phyloP scores from a whole-genome alignment of 2,888 invertebrate genomes.

The Orthosia cruda region DNA sequence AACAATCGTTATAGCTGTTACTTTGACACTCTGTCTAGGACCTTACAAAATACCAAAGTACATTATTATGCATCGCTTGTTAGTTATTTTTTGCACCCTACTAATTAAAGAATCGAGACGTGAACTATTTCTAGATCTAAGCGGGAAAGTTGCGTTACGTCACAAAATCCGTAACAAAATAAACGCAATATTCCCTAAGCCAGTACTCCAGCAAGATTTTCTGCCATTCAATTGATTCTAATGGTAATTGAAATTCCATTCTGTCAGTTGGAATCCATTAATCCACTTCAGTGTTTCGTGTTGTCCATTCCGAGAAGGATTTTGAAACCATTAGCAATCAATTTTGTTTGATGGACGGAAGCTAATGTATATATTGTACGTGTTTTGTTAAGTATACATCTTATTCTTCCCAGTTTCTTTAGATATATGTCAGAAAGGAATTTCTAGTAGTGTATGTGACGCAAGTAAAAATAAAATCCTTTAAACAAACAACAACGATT shows the following conservation, averaged over 20 bases:
- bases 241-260: conserved; percentile 65
- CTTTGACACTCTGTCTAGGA: no score
- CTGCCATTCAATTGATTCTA: conserved; percentile 43
- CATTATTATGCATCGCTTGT: no score
- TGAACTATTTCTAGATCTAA: not conserved
- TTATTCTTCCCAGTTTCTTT: not conserved
- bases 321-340: conserved; percentile 55
- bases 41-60: no score
- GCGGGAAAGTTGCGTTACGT: not conserved
- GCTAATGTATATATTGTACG: conserved; percentile 22
- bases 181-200: not conserved
- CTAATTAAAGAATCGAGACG: not conserved
- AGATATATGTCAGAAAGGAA: not conserved
- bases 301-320: conserved; percentile 59
- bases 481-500: no score
- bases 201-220: conserved; percentile 36
- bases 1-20: no score
- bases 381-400: not conserved
- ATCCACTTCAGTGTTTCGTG: conserved; percentile 61
- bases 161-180: conserved; percentile 8
- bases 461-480: not conserved
- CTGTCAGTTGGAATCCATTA: conserved; percentile 63
- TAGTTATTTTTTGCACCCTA: no score
- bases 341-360: conserved; percentile 45
- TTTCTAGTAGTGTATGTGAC: not conserved